These are phyloP conservation scores for Aphaenogaster ashmeadi DNA, from an alignment of 1,140 invertebrate species.

Conservation along the genomic window DNA sequence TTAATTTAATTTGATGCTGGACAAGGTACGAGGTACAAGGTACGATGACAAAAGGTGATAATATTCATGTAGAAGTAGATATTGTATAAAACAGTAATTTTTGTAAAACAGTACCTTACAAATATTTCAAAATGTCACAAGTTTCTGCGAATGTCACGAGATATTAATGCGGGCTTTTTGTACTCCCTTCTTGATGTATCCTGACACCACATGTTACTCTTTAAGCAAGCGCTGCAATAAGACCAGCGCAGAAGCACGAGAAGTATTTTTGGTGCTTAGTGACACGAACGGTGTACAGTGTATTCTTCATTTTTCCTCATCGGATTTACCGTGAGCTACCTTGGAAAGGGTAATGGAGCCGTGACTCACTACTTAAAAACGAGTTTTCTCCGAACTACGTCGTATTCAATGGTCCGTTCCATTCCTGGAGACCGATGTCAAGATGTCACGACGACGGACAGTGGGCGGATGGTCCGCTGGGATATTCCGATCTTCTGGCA, in stretches of 20 bases:
- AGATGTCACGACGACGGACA: conserved; percentile 25
- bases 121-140: conserved; percentile 28
- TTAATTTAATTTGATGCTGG: not conserved
- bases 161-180: conserved; percentile 36
- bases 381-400: conserved; percentile 23
- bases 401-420: conserved; percentile 20
- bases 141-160: conserved; percentile 8
- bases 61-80: not conserved
- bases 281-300: conserved; percentile 8
- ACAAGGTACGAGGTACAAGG: not conserved
- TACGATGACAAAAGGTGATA: not conserved
- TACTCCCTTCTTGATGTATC: not conserved
- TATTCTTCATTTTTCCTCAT: conserved; percentile 40
- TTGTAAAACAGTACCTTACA: not conserved
- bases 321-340: conserved; percentile 23
- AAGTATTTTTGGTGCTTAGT: conserved; percentile 43
- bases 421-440: conserved; percentile 32
- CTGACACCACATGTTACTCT: conserved; percentile 2
- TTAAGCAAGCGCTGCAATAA: conserved; percentile 22
- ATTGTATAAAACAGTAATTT: not conserved
- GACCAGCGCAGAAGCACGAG: not conserved
- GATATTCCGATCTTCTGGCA: conserved; percentile 46
- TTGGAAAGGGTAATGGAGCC: conserved; percentile 24
- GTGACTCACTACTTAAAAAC: conserved; percentile 59
- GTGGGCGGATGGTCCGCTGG: conserved; percentile 35